A percentile compares a stretch with the other conserved stretches of the same genome.
Evolutionary conservation across 2,888 invertebrate species (phyloP).

Genomic region (Clitarchus hookeri): DNA sequence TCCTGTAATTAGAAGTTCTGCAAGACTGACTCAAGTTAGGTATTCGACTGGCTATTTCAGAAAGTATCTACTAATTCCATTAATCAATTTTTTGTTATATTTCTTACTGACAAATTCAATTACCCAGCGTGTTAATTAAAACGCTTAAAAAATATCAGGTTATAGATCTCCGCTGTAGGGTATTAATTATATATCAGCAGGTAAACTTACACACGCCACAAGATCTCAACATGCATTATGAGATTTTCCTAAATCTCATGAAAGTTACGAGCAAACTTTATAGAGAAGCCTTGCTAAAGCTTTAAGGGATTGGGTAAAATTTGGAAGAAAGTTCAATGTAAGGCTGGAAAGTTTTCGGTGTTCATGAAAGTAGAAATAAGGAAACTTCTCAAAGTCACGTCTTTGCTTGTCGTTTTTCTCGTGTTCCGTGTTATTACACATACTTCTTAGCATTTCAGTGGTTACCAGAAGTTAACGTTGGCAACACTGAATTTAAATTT

Average conservation of each 20-base stretch:
- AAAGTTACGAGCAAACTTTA: not conserved
- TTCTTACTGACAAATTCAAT: no score
- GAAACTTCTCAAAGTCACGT: not conserved
- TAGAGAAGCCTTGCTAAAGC: not conserved
- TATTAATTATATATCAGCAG: not conserved
- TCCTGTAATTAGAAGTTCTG: no score
- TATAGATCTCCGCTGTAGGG: not conserved
- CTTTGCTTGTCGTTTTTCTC: not conserved
- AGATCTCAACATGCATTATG: not conserved
- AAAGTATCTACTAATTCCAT: no score
- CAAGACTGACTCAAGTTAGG: no score
- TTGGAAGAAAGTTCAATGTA: conserved; percentile 8
- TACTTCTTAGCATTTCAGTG: not conserved
- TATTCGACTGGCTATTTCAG: no score
- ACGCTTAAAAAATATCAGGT: not conserved
- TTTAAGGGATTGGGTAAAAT: conserved; percentile 1
- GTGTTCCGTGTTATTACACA: not conserved
- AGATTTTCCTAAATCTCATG: not conserved
- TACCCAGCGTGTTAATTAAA: no score
- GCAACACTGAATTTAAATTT: not conserved
- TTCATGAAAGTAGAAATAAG: not conserved
- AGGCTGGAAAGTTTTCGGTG: not conserved
- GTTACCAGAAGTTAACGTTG: not conserved
- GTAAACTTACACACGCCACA: not conserved
- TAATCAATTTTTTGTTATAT: no score